Conservation (phyloP, 2,888 invertebrate genomes). For the Odontocerum albicorne region DNA sequence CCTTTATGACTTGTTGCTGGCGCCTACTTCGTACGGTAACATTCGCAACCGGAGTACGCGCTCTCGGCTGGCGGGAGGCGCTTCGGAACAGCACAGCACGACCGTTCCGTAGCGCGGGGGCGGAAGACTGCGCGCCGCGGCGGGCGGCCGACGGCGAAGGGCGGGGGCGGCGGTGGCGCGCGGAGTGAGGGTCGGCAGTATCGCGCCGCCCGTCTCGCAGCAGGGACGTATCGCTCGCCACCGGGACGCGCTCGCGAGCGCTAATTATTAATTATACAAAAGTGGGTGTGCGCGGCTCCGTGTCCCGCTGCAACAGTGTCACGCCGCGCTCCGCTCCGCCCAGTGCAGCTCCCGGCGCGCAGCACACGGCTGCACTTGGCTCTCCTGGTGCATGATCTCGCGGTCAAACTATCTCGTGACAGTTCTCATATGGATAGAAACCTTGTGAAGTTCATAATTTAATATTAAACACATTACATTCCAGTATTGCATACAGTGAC, state of each 20-base stretch:
- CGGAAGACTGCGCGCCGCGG: slow-evolving; percentile 1
- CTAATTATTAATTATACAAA: slow-evolving; percentile 13
- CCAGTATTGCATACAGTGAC: not conserved
- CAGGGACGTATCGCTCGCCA: slow-evolving; percentile 2
- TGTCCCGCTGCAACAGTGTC: too few relatives aligned
- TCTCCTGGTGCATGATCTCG: not conserved
- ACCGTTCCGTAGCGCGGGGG: too few relatives aligned
- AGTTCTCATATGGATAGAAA: too few relatives aligned
- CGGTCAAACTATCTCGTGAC: too few relatives aligned
- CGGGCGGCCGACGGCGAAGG: slow-evolving; percentile 4
- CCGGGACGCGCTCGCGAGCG: slow-evolving; percentile 2
- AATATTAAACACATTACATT: too few relatives aligned
- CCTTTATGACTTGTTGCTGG: too few relatives aligned
- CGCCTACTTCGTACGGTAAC: too few relatives aligned
- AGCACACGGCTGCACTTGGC: not conserved
- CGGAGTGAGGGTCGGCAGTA: slow-evolving; percentile 6
- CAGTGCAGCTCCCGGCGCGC: not conserved
- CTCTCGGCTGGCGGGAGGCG: too few relatives aligned
- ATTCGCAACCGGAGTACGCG: too few relatives aligned
- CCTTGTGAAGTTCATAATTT: too few relatives aligned
- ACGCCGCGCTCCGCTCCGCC: slow-evolving; percentile 9
- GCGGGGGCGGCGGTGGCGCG: slow-evolving; percentile 5
- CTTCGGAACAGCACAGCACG: too few relatives aligned
- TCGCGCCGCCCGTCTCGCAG: slow-evolving; percentile 6
- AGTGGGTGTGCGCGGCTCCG: slow-evolving; percentile 12